Evolutionary conservation across 2,797 vertebrate species (phyloP), one percentile per base, ranked within the genome.

Genomic region (Zalophus californianus): DNA sequence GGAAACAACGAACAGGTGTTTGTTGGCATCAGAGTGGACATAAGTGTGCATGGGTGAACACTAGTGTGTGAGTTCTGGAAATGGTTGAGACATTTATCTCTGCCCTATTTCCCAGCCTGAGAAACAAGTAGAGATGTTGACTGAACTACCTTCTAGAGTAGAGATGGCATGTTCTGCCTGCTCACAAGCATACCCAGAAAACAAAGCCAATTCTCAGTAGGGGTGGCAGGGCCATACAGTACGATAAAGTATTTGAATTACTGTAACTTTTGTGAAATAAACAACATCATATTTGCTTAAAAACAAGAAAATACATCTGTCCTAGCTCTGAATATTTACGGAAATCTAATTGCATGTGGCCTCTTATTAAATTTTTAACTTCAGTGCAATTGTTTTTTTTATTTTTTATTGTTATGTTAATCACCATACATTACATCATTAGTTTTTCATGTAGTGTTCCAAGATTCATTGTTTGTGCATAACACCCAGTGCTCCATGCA

Each of bases 301-400:
- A 82, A 92, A 66, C 2, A 77, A 92, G 52, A 93, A 86, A 86
- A 38, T 54, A 73, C 4, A 29, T 90, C 38, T 35, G 6, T 77
- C 41, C 56, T 97, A 35, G 8, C 25, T 29, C 44, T 91, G 35
- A 92, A 75, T 20, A 79, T 94, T 75, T 68, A 75, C 60, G 32
- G 32, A 79, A 90, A 77, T 86, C 20, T 41, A 38, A 93, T 86
- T 85, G 35, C n/a, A 14, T 58, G 1, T 93, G n/a, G 29, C 73
- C 21, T 92, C 97, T 73, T 75, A 58, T 94, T 95, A 91, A 91
- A 84, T 87, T 73, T 75, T 38, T 41, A 56, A 68, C 48, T 75
- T 90, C 11, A 75, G 3, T 73, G 87, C 29, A 64, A 38, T 68
- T 56, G 52, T 38, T 38, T 38, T 38, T 38, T 38, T 38, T 38